Evolutionary conservation across 2,797 vertebrate genomes (phyloP).

Genomic region (Aulostomus chinensis): DNA sequence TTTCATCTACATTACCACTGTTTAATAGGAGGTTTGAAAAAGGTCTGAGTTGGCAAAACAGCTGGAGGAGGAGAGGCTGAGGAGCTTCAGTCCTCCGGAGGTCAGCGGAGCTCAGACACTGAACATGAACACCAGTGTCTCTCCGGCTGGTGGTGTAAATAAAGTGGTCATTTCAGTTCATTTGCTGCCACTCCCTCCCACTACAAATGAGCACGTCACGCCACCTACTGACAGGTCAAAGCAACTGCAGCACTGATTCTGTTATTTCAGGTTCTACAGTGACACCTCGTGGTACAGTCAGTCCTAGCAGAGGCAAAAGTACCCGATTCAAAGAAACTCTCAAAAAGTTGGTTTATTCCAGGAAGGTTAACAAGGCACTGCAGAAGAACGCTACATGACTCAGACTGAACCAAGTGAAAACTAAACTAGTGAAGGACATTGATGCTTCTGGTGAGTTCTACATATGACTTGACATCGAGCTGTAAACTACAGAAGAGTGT

Average conservation of each 20-base stretch:
- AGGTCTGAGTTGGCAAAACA: constrained; percentile 18
- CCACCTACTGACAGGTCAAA: background rate
- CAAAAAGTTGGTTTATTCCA: constrained; percentile 51
- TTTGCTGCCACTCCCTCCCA: constrained; percentile 34
- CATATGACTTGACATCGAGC: background rate
- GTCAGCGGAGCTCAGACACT: too few species aligned
- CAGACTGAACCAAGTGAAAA: background rate
- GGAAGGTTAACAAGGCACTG: constrained; percentile 55
- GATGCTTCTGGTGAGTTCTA: constrained; percentile 1
- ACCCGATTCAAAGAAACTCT: background rate
- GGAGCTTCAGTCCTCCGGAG: too few species aligned
- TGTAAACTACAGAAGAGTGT: background rate
- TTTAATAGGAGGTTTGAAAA: background rate
- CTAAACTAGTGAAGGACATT: background rate
- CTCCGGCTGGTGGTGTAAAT: constrained; percentile 20
- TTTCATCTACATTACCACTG: background rate
- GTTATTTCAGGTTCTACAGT: background rate
- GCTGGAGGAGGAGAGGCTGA: too few species aligned
- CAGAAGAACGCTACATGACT: background rate
- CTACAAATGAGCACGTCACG: constrained; percentile 6
- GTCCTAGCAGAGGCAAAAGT: background rate
- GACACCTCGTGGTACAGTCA: constrained; percentile 40
- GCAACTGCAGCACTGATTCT: background rate
- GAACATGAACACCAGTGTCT: too few species aligned
- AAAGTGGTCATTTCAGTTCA: constrained; percentile 6